Evolutionary conservation across 2,113 vertebrate species (phyloP), one percentile per base, ranked within the genome.

Genomic region (Thinocorus orbignyianus): DNA sequence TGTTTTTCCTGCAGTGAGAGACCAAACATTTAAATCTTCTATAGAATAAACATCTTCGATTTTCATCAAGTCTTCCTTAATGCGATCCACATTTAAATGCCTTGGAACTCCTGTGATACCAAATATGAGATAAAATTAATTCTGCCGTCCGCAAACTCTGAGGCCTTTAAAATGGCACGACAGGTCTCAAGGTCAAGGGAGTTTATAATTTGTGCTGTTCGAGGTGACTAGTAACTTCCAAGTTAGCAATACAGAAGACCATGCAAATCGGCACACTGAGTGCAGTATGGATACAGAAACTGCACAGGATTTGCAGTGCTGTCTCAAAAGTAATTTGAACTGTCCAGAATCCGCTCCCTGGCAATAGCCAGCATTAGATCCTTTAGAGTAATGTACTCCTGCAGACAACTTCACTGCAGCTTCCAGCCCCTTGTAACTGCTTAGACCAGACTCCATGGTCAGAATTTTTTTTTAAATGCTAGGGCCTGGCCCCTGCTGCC

Each of bases 11-110:
- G 98, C 97, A 7, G 99, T 99, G 88, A 99, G 97, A 37, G 99
- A 99, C 99, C 99, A 99, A 87, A 99, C 92, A 46, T 99, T 99
- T 97, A 99, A 98, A 95, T 99, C 98, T 93, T 99, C 98, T 68
- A 99, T 98, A 12, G 98, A 98, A 93, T 99, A 98, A 81, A 99
- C 99, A 39, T 99, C 98, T 73, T 99, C 99, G 89, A 99, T 98
- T 97, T 99, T 99, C 98, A 99, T 97, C 89, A 99, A 97, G 61
- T 99, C 98, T 60, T 99, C 99, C 96, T 96, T 98, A 94, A 99
- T 99, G 71, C 79, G 98, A 95, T 98, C 98, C 93, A 98, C 95
- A 14, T 99, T 99, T 95, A 99, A 80, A 92, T 99, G 99, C 79
- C 98, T 98, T 52, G 99, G 99, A 86, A 98, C 99, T 49, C 99